These are phyloP conservation scores for Corythaixoides concolor DNA, from an alignment of 2,113 vertebrate species.

Conservation along the genomic window DNA sequence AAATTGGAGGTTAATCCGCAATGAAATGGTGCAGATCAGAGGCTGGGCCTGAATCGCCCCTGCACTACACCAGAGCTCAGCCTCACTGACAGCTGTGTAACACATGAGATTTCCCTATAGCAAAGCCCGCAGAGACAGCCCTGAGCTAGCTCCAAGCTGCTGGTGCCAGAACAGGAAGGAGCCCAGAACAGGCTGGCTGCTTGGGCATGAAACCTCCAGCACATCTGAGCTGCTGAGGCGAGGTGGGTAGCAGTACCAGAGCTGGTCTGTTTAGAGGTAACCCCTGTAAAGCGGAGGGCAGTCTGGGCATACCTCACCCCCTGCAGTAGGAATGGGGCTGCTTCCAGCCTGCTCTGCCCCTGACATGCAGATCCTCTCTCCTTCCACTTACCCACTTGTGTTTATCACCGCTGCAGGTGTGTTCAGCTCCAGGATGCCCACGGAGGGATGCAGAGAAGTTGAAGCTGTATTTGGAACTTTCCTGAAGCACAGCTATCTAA, in stretches of 20 bases:
- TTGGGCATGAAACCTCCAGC: background rate
- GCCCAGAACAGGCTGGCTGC: background rate
- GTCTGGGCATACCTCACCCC: background rate
- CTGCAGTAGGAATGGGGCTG: background rate
- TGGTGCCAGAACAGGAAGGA: background rate
- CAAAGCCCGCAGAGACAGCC: background rate
- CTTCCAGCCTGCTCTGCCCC: background rate
- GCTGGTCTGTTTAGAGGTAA: background rate
- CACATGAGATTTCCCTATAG: background rate
- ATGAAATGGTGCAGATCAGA: background rate
- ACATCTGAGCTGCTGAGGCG: background rate
- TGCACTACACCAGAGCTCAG: background rate
- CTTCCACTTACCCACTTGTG: background rate
- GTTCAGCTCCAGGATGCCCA: background rate
- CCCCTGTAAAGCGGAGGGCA: background rate
- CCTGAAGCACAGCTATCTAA: background rate
- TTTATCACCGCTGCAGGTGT: background rate
- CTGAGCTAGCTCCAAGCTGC: background rate
- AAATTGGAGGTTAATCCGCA: background rate
- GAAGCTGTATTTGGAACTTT: background rate
- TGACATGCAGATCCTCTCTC: background rate
- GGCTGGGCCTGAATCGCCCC: background rate
- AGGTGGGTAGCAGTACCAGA: background rate
- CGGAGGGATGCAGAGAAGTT: background rate
- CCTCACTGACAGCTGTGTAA: background rate